Conservation (phyloP, 2,888 invertebrate species). For the Erynnis tages region DNA sequence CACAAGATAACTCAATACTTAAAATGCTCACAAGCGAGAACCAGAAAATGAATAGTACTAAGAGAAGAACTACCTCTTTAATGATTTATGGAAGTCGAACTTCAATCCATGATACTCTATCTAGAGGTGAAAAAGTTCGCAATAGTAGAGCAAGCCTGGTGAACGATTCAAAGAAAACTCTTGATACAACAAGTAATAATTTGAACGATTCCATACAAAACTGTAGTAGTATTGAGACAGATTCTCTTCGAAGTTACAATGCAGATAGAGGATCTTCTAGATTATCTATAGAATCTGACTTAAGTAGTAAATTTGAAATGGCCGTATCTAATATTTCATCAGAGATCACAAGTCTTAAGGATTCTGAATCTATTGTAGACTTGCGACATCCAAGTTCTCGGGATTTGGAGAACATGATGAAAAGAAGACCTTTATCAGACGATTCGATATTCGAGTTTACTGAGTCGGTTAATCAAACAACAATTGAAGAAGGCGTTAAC, state of each 20-base stretch:
- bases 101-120: constrained; percentile 75
- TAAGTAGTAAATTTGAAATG: constrained; percentile 76
- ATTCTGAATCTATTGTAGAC: constrained; percentile 77
- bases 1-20: constrained; percentile 72
- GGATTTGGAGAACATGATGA: constrained; percentile 83
- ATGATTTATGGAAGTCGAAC: constrained; percentile 78
- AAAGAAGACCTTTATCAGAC: constrained; percentile 88
- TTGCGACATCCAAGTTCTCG: constrained; percentile 72
- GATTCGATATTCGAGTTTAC: constrained; percentile 87
- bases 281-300: constrained; percentile 71
- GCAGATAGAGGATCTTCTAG: constrained; percentile 73
- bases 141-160: constrained; percentile 72
- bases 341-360: constrained; percentile 67
- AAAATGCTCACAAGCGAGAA: constrained; percentile 74
- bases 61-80: constrained; percentile 72
- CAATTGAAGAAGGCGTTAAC: constrained; percentile 70
- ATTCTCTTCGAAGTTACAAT: constrained; percentile 70
- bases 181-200: constrained; percentile 47
- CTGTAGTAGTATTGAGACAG: constrained; percentile 66
- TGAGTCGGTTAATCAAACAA: constrained; percentile 79
- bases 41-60: constrained; percentile 69
- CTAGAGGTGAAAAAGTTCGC: constrained; percentile 73
- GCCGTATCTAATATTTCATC: constrained; percentile 66
- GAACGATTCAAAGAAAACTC: constrained; percentile 57
- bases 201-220: constrained; percentile 56